A percentile compares a stretch with the other conserved stretches of the same genome.
Conservation (phyloP, 1,140 invertebrate species). For the Drosophila tani region DNA sequence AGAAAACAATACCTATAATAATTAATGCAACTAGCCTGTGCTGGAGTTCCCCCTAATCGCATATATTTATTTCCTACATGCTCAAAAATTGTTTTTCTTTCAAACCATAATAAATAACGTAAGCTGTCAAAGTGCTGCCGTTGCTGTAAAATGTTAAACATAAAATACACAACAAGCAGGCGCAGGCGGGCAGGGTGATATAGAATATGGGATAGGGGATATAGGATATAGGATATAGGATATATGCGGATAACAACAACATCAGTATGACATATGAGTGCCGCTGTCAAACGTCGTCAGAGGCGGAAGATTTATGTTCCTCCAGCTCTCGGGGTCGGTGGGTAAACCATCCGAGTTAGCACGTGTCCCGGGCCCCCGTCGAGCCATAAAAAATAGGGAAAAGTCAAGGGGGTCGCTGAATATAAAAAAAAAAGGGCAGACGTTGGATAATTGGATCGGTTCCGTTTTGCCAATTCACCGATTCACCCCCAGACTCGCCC, state of each 20-base stretch:
- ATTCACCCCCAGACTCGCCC: background rate
- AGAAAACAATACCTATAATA: background rate
- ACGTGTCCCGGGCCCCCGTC: constrained; percentile 17
- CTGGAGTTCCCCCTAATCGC: background rate
- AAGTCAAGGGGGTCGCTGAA: background rate
- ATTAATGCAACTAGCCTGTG: background rate
- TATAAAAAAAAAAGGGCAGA: background rate
- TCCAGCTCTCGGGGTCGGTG: background rate
- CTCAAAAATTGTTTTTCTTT: constrained; percentile 30
- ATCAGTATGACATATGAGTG: constrained; percentile 56
- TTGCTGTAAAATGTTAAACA: constrained; percentile 60
- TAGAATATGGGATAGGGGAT: background rate
- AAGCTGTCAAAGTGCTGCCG: constrained; percentile 59
- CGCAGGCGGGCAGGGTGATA: constrained; percentile 4
- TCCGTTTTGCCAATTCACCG: constrained; percentile 32
- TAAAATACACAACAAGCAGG: constrained; percentile 44
- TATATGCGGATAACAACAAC: constrained; percentile 22
- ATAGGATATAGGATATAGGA: background rate
- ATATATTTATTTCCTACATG: background rate
- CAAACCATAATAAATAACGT: constrained; percentile 48
- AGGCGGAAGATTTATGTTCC: constrained; percentile 53
- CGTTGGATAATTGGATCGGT: constrained; percentile 35
- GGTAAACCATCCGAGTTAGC: constrained; percentile 19
- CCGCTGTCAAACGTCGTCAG: constrained; percentile 56
- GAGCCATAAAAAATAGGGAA: constrained; percentile 27